Base-by-base conservation (phyloP, 2,888 invertebrate species). In the Caenorhabditis imperialis region DNA sequence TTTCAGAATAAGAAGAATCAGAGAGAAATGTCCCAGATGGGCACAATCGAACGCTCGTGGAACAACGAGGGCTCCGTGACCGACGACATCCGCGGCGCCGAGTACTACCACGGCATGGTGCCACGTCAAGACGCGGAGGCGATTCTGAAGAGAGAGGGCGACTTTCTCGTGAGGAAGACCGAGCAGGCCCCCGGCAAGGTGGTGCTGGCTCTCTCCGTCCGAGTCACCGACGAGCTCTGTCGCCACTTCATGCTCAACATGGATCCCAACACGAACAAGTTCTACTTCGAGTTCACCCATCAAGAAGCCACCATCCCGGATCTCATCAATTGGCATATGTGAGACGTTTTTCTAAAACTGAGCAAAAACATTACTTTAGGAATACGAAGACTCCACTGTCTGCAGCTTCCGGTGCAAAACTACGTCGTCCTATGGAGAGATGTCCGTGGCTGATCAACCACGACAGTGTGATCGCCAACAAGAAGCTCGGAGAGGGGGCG, bases 21-120 rank as follows among this genome's bases (percentile, higher is more conserved):
- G 47, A 67, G 67, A 16, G 61, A 67, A 25, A 27, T 55, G 25
- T 72, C 74, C 14, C 67, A 74, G 48, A 67, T 74, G 74, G 62
- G 67, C 27, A 61, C 67, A 14, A 45, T 74, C n/a, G 57, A 61
- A 30, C 69, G 60, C 23, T 47, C 72, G 38, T 50, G 58, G 14
- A 77, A 77, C 54, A 38, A 67, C 37, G 78, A 76, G 20, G 72
- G 71, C 35, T 74, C 74, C 16, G 79, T 81, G 3, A 79, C 81
- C 1, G 84, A 83, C 37, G 82, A 82, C 54, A 76, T 84, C 30
- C 67, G 82, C 10, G 69, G 73, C 10, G 84, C 82, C n/a, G 84
- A 84, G 20, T 84, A 79, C 61, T 84, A 84, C 71, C 84, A 84
- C 54, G 84, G 84, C 3, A 76, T 84, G 23, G 77, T 84, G n/a